Conservation (phyloP, 2,888 invertebrate species). For the Yponomeuta plumbellus region DNA sequence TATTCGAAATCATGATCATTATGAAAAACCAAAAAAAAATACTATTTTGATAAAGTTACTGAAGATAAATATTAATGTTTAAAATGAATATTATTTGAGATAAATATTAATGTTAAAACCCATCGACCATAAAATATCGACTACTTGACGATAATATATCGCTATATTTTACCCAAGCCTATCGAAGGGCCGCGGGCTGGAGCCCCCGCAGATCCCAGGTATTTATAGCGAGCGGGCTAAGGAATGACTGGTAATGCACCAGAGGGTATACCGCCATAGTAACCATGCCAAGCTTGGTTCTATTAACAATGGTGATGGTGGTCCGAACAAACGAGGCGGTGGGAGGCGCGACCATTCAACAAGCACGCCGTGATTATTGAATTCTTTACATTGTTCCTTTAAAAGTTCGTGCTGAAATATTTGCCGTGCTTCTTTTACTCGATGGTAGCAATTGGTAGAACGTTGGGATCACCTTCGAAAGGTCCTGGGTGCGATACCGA, state of each 20-base stretch:
- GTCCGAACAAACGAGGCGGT: constrained; percentile 32
- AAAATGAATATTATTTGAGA: too few species aligned
- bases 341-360: constrained; percentile 46
- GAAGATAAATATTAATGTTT: too few species aligned
- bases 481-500: too few species aligned
- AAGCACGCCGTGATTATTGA: constrained; percentile 31
- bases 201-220: constrained; percentile 25
- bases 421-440: background rate
- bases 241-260: constrained; percentile 29
- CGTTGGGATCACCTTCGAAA: too few species aligned
- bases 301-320: constrained; percentile 15
- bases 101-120: too few species aligned
- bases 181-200: constrained; percentile 26
- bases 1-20: too few species aligned
- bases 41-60: too few species aligned
- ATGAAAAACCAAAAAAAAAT: too few species aligned
- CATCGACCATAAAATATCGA: too few species aligned
- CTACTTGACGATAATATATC: too few species aligned
- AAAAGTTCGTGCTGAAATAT: background rate
- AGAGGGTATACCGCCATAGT: background rate
- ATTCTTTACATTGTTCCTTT: constrained; percentile 24
- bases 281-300: background rate
- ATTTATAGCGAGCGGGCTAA: constrained; percentile 39
- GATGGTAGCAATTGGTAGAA: too few species aligned
- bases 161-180: too few species aligned